A percentile compares a stretch with the other conserved stretches of the same genome.
Evolutionary conservation across 1,140 invertebrate genomes (phyloP).

Genomic region (Tetragonula clypearis): DNA sequence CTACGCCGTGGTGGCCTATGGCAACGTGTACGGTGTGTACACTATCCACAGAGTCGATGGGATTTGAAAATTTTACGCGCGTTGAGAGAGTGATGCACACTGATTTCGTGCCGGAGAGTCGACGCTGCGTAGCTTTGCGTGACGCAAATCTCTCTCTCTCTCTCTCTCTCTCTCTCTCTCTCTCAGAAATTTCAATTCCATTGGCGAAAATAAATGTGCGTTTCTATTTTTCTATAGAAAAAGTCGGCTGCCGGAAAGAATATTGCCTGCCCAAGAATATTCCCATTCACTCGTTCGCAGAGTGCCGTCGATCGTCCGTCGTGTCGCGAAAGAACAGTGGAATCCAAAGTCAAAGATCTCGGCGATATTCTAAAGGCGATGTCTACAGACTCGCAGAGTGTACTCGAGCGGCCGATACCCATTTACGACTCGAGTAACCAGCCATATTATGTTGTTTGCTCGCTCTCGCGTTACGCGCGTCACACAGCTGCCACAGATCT

Average conservation of each 20-base stretch:
- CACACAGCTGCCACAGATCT: not conserved
- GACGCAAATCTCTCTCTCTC: too few species aligned
- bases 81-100: not conserved
- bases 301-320: not conserved
- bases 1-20: not conserved
- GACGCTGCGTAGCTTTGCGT: not conserved
- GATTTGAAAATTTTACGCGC: not conserved
- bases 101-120: not conserved
- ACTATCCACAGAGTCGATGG: not conserved
- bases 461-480: not conserved
- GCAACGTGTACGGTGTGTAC: not conserved
- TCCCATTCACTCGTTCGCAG: not conserved
- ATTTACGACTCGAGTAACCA: constrained; percentile 30
- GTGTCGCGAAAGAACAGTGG: not conserved
- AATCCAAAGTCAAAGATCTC: not conserved
- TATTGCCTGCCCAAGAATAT: not conserved
- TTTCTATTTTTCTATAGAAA: not conserved
- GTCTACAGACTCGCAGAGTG: not conserved
- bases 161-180: not conserved
- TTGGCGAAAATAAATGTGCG: not conserved
- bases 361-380: not conserved
- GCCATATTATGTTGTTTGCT: constrained; percentile 18
- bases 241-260: not conserved
- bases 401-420: constrained; percentile 8
- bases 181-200: not conserved